A percentile compares a stretch with the other conserved stretches of the same genome.
Conservation (phyloP, 2,888 invertebrate genomes). For the Deladenus siricidicola region DNA sequence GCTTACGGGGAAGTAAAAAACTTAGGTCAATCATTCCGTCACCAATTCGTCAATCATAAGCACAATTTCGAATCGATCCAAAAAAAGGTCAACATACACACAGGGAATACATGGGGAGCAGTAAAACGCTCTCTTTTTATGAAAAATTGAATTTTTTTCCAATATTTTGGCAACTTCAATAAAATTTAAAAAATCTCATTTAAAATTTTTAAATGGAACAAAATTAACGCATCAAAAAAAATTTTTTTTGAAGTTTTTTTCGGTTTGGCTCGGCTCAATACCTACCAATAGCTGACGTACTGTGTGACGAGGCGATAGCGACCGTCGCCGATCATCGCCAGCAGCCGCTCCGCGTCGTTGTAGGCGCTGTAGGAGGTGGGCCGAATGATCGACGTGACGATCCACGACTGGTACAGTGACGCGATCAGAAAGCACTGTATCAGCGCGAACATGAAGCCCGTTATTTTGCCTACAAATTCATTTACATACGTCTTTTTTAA, state of each 20-base stretch:
- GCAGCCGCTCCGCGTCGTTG: conserved; percentile 4
- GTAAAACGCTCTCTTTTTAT: too few relatives aligned
- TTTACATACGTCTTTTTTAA: not conserved
- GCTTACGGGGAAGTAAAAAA: too few relatives aligned
- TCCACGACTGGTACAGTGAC: conserved; percentile 14
- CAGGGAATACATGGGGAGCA: too few relatives aligned
- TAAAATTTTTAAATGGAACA: too few relatives aligned
- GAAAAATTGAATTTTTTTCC: too few relatives aligned
- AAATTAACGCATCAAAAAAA: not conserved
- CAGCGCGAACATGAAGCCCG: conserved; percentile 9
- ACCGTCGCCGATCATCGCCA: conserved; percentile 1
- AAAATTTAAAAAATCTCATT: too few relatives aligned
- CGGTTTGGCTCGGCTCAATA: not conserved
- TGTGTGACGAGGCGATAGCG: conserved; percentile 15
- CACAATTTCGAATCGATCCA: too few relatives aligned
- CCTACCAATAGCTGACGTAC: conserved; percentile 15
- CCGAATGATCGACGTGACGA: conserved; percentile 10
- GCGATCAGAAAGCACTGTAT: conserved; percentile 13
- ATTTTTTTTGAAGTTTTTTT: too few relatives aligned
- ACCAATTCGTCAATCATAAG: too few relatives aligned
- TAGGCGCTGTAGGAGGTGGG: conserved; percentile 7
- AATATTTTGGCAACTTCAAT: too few relatives aligned
- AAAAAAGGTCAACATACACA: too few relatives aligned
- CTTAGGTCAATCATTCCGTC: too few relatives aligned
- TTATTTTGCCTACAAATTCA: conserved; percentile 6